Evolutionary conservation across 1,140 invertebrate genomes (phyloP), one percentile per base, ranked within the genome.

Genomic region (Brachionus rotundiformis): DNA sequence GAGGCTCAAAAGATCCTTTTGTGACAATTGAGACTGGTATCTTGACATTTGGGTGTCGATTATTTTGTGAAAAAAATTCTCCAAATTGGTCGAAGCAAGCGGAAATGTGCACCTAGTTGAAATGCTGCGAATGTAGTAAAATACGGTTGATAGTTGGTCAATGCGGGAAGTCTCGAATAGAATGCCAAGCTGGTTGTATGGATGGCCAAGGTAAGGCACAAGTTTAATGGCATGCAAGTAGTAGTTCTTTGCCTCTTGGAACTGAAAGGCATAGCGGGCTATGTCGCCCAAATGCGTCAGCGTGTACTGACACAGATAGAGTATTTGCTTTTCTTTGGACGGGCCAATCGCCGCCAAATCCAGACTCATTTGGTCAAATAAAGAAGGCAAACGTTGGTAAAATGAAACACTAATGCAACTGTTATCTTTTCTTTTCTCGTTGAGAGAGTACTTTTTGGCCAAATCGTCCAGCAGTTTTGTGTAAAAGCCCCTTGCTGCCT

Each of bases 171-270:
- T 73, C 25, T 82, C 81, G 61, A 65, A 68, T 39, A 82, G 54
- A 7, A 82, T 82, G n/a, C 54, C 81, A 19, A 82, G 36, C 71
- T 82, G 81, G 33, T 82, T 82, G 36, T 82, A 82, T 11, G 81
- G 81, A 19, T 82, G 81, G 3, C 81, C 81, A 0, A 82, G 36
- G 19, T 44, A 82, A 7, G 81, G 41, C 11, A 82, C 59, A 25
- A 68, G 19, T 36, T 75, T 36, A 5, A 73, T 75, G 25, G 81
- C 81, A 49, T 82, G 61, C n/a, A 71, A 44, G 33, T 82, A 82
- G 31, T 39, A 82, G 19, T 47, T 68, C 27, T 73, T 68, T 10
- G 81, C 81, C n/a, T 49, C 27, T 36, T 68, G 19, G 19, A 82
- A 49, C 36, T 71, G 63, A 75, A 36, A 36, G 3, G 44, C 16